Evolutionary conservation across 2,888 invertebrate genomes (phyloP).

Genomic region (Sinopyrophorus schimmeli): DNA sequence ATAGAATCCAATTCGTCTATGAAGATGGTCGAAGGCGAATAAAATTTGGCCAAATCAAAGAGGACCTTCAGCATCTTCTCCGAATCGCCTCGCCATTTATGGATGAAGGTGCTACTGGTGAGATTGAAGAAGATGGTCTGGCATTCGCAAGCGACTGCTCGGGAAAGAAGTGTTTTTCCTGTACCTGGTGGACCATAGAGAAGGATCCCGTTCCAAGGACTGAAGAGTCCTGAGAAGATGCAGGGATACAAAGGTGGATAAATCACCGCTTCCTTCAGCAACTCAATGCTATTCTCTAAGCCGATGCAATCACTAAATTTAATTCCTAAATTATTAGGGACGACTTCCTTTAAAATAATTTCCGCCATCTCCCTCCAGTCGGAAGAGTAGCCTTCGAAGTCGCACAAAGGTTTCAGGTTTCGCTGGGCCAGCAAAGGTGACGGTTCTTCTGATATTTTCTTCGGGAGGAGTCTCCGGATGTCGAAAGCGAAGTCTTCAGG

Average conservation of each 20-base stretch:
- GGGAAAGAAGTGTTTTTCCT: constrained; percentile 88
- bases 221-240: constrained; percentile 67
- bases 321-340: constrained; percentile 67
- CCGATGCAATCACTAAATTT: constrained; percentile 84
- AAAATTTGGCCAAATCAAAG: constrained; percentile 78
- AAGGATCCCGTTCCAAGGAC: constrained; percentile 76
- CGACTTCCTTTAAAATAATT: constrained; percentile 66
- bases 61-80: constrained; percentile 89
- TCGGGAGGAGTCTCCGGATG: constrained; percentile 5
- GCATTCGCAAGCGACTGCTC: constrained; percentile 83
- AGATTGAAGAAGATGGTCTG: constrained; percentile 85
- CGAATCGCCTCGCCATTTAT: constrained; percentile 95
- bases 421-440: neutral
- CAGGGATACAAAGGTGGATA: constrained; percentile 77
- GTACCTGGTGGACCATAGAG: constrained; percentile 78
- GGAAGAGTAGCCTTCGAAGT: constrained; percentile 51
- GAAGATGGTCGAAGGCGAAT: constrained; percentile 89
- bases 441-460: neutral
- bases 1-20: constrained; percentile 91
- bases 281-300: constrained; percentile 71
- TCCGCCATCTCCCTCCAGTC: constrained; percentile 71
- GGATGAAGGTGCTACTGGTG: constrained; percentile 85
- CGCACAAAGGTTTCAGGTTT: constrained; percentile 35
- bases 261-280: constrained; percentile 84
- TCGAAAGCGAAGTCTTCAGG: constrained; percentile 14